phyloP scores from a whole-genome alignment of 1,140 invertebrate genomes.

The Musca domestica region DNA sequence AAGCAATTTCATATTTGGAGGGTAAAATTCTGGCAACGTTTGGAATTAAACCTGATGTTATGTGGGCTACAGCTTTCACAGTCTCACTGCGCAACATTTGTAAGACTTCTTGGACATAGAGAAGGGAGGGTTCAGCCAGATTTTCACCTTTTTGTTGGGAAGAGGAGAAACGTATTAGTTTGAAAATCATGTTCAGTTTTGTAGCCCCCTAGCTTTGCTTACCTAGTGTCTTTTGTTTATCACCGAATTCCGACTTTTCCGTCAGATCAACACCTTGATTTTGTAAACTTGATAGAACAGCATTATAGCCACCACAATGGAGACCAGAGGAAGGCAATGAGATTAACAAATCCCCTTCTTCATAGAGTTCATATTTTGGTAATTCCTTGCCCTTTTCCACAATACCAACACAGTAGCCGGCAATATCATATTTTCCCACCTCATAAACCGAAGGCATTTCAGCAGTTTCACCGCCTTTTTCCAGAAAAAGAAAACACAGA shows the following conservation, averaged over 20 bases:
- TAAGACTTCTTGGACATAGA: constrained; percentile 82
- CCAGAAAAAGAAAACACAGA: background rate
- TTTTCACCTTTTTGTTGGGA: constrained; percentile 57
- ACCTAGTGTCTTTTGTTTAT: constrained; percentile 26
- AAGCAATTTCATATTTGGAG: constrained; percentile 59
- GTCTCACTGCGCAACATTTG: constrained; percentile 68
- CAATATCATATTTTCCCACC: constrained; percentile 81
- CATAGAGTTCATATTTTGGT: constrained; percentile 65
- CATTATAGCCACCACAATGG: constrained; percentile 89
- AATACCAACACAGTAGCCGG: constrained; percentile 89
- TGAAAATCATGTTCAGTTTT: background rate
- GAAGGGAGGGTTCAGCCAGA: constrained; percentile 82
- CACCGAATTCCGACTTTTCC: constrained; percentile 23
- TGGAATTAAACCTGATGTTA: constrained; percentile 89
- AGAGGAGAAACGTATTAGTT: background rate
- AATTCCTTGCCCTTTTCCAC: constrained; percentile 72
- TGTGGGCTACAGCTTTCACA: constrained; percentile 89
- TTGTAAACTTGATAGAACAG: constrained; percentile 70
- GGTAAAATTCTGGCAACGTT: constrained; percentile 85
- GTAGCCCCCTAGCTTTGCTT: background rate
- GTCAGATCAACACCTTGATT: constrained; percentile 41
- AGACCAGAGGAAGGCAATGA: constrained; percentile 79
- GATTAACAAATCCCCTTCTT: constrained; percentile 73
- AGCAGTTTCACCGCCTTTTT: constrained; percentile 86
- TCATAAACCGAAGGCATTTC: constrained; percentile 92